Percentiles rank a stretch among this genome's conserved stretches.
phyloP scores from a whole-genome alignment of 2,888 invertebrate genomes.

The Machimus rusticus region DNA sequence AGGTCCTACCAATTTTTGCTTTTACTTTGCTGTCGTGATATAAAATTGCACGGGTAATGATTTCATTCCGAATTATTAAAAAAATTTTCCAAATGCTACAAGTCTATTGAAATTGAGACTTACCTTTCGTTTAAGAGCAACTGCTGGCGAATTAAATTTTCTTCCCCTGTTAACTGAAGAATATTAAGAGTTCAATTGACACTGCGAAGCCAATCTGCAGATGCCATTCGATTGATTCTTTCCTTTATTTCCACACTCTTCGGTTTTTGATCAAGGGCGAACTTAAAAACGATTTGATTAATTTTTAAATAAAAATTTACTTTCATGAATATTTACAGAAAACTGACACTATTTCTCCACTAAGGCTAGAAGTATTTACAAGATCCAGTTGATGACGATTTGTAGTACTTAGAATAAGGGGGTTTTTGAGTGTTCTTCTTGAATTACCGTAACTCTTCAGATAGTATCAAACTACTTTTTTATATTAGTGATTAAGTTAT shows the following conservation, averaged over 20 bases:
- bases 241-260: background rate
- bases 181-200: no score
- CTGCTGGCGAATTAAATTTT: no score
- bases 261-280: background rate
- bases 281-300: background rate
- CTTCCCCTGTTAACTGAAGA: no score
- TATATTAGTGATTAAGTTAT: conserved; percentile 31
- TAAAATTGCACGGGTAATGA: no score
- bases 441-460: conserved; percentile 15
- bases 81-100: no score
- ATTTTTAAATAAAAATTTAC: conserved; percentile 46
- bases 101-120: no score
- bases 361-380: conserved; percentile 32
- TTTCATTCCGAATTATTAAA: no score
- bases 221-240: background rate
- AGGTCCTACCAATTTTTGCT: no score
- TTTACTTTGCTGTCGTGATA: no score
- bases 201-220: no score
- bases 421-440: conserved; percentile 19
- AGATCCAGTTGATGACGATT: conserved; percentile 10
- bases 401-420: conserved; percentile 23
- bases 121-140: no score
- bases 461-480: conserved; percentile 26
- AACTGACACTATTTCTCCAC: conserved; percentile 42
- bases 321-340: conserved; percentile 46